Evolutionary conservation across 2,797 vertebrate genomes (phyloP).

Genomic region (Microchirus variegatus): DNA sequence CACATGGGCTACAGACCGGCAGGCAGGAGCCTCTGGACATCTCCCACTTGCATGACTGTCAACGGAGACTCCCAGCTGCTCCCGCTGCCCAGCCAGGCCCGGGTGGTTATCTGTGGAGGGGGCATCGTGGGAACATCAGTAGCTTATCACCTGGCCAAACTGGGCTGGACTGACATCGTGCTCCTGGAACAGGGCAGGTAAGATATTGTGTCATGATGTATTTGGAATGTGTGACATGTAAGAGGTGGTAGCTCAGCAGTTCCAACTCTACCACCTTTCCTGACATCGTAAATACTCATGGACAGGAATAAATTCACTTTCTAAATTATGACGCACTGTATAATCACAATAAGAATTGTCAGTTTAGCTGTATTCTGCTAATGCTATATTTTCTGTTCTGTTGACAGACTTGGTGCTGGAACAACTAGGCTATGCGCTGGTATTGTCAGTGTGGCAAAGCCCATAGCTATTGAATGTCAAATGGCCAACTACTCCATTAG

Average conservation of each 20-base stretch:
- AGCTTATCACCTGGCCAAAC: constrained; percentile 94
- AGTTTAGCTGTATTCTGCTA: background rate
- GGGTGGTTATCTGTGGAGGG: constrained; percentile 94
- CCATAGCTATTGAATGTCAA: constrained; percentile 89
- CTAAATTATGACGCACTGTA: too few relatives aligned
- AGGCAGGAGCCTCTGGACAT: constrained; percentile 66
- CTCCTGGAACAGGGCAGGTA: constrained; percentile 98
- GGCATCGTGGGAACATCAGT: constrained; percentile 94
- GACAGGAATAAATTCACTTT: too few relatives aligned
- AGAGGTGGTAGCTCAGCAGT: background rate
- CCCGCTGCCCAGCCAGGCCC: constrained; percentile 86
- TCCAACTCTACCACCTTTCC: too few relatives aligned
- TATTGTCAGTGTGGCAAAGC: constrained; percentile 91
- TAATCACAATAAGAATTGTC: background rate
- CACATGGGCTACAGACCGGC: constrained; percentile 63
- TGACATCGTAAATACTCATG: too few relatives aligned
- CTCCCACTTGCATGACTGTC: constrained; percentile 55
- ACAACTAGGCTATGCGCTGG: constrained; percentile 94
- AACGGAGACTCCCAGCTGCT: constrained; percentile 65
- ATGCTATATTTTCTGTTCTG: background rate
- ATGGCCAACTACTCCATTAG: constrained; percentile 95
- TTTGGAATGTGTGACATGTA: background rate
- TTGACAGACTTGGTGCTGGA: constrained; percentile 90
- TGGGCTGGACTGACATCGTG: constrained; percentile 94
- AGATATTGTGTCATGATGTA: constrained; percentile 20